Evolutionary conservation across 1,140 invertebrate species (phyloP).

Genomic region (Anastrepha ludens): DNA sequence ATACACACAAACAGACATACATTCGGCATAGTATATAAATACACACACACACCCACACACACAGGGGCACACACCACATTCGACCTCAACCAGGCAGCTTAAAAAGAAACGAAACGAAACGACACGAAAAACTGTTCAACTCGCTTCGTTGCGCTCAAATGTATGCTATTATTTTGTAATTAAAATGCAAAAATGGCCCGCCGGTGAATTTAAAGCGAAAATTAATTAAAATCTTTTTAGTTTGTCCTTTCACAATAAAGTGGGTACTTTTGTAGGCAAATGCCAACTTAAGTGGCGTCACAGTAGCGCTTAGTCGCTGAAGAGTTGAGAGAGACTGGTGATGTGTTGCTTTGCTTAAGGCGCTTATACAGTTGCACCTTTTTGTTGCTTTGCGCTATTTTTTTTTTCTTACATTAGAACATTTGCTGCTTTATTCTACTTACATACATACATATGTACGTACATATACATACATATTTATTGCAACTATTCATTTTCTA

Average conservation of each 20-base stretch:
- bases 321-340: neutral
- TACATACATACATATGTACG: neutral
- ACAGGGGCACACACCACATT: neutral
- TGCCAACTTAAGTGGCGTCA: slow-evolving; percentile 23
- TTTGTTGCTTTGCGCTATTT: too few relatives aligned
- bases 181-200: slow-evolving; percentile 48
- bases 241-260: slow-evolving; percentile 47
- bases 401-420: too few relatives aligned
- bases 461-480: neutral
- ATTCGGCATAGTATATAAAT: neutral
- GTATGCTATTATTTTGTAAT: slow-evolving; percentile 53
- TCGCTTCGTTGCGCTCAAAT: slow-evolving; percentile 50
- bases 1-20: neutral
- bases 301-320: neutral
- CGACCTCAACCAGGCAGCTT: neutral
- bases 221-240: slow-evolving; percentile 52
- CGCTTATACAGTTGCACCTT: neutral
- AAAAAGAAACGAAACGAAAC: slow-evolving; percentile 3
- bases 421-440: neutral
- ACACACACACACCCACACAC: neutral
- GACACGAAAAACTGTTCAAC: slow-evolving; percentile 46
- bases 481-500: slow-evolving; percentile 9
- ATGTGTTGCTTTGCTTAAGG: neutral
- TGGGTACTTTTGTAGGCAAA: slow-evolving; percentile 9
- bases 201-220: slow-evolving; percentile 51